phyloP scores from a whole-genome alignment of 2,113 vertebrate genomes.

The Macrotis lagotis region DNA sequence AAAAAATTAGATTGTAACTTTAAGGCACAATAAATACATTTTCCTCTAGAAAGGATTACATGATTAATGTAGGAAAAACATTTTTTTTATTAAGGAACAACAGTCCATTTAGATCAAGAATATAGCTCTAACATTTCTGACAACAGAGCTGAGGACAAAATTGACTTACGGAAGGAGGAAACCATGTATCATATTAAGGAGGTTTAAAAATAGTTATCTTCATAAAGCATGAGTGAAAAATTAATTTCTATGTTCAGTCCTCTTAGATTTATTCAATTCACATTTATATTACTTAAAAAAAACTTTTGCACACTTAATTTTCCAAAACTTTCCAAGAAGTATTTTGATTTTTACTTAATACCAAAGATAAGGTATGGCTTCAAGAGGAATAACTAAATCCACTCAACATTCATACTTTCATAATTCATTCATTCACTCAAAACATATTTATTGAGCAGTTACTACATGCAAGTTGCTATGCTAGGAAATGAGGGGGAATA shows the following conservation, averaged over 20 bases:
- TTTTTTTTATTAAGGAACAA: conserved; percentile 28
- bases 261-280: conserved; percentile 37
- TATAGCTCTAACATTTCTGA: conserved; percentile 64
- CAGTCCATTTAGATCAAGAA: conserved; percentile 65
- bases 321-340: conserved; percentile 34
- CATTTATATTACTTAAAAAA: conserved; percentile 66
- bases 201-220: conserved; percentile 72
- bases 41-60: conserved; percentile 55
- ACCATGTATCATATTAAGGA: conserved; percentile 65
- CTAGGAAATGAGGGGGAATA: neutral
- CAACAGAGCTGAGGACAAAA: conserved; percentile 35
- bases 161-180: conserved; percentile 71
- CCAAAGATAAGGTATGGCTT: conserved; percentile 21
- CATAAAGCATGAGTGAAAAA: conserved; percentile 70
- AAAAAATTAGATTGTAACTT: neutral
- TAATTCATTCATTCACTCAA: neutral
- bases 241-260: conserved; percentile 58
- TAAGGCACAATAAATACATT: neutral
- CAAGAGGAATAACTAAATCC: neutral
- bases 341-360: conserved; percentile 39
- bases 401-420: neutral
- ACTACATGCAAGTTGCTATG: neutral
- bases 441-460: neutral
- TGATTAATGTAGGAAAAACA: conserved; percentile 66
- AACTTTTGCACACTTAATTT: conserved; percentile 59